Evolutionary conservation across 2,888 invertebrate genomes (phyloP).

Genomic region (Andrena haemorrhoa): DNA sequence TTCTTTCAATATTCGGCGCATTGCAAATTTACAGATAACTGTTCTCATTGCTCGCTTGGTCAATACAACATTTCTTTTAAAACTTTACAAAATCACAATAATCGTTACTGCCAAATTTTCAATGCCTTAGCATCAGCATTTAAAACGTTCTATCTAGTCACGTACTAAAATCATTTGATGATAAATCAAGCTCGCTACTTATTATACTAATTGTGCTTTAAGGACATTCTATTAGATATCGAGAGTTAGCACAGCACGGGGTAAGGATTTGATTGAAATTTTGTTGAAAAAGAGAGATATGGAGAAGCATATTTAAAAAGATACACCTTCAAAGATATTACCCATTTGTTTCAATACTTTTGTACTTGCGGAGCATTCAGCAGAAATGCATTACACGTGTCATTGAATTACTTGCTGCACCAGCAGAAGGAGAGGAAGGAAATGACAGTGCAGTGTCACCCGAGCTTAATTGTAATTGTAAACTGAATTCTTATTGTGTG

Average conservation of each 20-base stretch:
- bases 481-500: conserved; percentile 67
- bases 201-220: conserved; percentile 37
- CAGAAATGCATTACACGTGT: conserved; percentile 12
- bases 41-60: neutral
- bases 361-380: neutral
- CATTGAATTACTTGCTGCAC: neutral
- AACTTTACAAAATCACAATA: neutral
- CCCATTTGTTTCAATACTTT: conserved; percentile 16
- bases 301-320: neutral
- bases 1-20: conserved; percentile 4
- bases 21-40: conserved; percentile 33
- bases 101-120: conserved; percentile 25
- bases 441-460: conserved; percentile 10
- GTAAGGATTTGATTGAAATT: conserved; percentile 31
- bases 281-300: neutral
- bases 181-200: conserved; percentile 44
- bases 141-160: conserved; percentile 19
- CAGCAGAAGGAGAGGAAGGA: neutral
- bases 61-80: neutral
- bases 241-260: conserved; percentile 71
- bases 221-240: conserved; percentile 44
- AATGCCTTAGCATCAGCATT: conserved; percentile 29
- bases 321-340: conserved; percentile 51
- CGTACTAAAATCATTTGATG: conserved; percentile 35
- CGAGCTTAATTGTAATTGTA: conserved; percentile 10